Conservation (phyloP, 2,888 invertebrate genomes). For the Craniophora ligustri region DNA sequence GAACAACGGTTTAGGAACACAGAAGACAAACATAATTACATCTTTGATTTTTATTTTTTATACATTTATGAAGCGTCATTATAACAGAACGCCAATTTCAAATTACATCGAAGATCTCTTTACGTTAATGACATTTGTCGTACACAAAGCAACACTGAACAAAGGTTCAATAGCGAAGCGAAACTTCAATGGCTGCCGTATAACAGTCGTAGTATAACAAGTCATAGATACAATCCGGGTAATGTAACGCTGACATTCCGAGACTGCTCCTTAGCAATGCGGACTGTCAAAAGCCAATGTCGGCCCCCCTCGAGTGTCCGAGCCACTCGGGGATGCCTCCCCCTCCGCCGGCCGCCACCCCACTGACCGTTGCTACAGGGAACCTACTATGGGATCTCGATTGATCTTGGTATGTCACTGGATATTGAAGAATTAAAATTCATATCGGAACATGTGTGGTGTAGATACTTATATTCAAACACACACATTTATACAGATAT, state of each 20-base stretch:
- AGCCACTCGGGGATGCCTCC: conserved; percentile 67
- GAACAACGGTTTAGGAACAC: too few relatives aligned
- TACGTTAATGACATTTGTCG: not conserved
- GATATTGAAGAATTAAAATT: too few relatives aligned
- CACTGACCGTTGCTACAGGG: conserved; percentile 68
- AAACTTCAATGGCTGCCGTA: conserved; percentile 16
- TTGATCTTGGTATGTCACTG: conserved; percentile 15
- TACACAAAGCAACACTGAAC: not conserved
- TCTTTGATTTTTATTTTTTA: too few relatives aligned
- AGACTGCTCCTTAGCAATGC: conserved; percentile 66
- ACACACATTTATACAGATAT: too few relatives aligned
- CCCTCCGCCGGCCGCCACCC: conserved; percentile 62
- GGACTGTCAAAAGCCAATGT: conserved; percentile 86
- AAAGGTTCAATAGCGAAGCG: not conserved
- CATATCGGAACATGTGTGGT: too few relatives aligned
- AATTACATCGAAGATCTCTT: too few relatives aligned
- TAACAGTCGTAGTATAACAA: conserved; percentile 33
- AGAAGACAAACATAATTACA: too few relatives aligned
- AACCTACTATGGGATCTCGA: conserved; percentile 60
- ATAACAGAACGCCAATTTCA: too few relatives aligned
- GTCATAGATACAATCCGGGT: conserved; percentile 46
- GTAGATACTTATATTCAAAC: too few relatives aligned
- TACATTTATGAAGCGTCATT: too few relatives aligned
- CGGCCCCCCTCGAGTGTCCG: conserved; percentile 78
- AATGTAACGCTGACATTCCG: conserved; percentile 62